Evolutionary conservation across 2,888 invertebrate species (phyloP), one percentile per base, ranked within the genome.

Genomic region (Labia minor): DNA sequence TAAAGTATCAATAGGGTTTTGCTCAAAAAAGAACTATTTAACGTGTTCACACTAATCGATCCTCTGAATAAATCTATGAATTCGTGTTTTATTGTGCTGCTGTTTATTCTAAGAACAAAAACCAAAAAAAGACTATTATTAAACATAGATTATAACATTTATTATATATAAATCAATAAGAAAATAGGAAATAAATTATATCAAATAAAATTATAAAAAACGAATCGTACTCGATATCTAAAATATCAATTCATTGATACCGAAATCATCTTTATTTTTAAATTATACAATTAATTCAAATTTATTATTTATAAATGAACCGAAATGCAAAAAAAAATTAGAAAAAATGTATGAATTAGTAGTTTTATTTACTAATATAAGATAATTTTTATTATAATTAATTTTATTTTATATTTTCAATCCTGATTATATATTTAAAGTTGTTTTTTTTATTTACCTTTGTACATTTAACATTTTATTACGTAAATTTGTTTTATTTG

Each of bases 91-190:
- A 49, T 49, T 49, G 49, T 49, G 49, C 49, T 49, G 49, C 49
- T 49, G 49, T 49, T 49, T 49, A 14, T 49, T 49, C 49, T 14
- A 49, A 49, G 49, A 49, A 49, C 49, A 49, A 49, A 49, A 49
- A 49, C 49, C 26, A 49, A 49, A 49, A 11, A 49, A 49, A 49
- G 49, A 49, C 49, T 49, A 2, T 11, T n/a, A 49, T n/a, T 49
- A 3, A 49, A 49, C 14, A 49, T 49, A 49, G 49, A 49, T 49
- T 49, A 49, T 49, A 14, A 49, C n/a, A n/a, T n/a, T 49, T 49
- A 49, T 49, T 49, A 49, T 49, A 49, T 49, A 10, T 6, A 26
- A 26, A 26, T 26, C 8, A 26, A 26, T 26, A 49, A 49, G n/a
- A 49, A 49, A 49, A 49, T 49, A 49, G 49, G 14, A 49, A 49